Evolutionary conservation across 2,113 vertebrate genomes (phyloP), one percentile per base, ranked within the genome.

Genomic region (Forbesichthys papilliferus): DNA sequence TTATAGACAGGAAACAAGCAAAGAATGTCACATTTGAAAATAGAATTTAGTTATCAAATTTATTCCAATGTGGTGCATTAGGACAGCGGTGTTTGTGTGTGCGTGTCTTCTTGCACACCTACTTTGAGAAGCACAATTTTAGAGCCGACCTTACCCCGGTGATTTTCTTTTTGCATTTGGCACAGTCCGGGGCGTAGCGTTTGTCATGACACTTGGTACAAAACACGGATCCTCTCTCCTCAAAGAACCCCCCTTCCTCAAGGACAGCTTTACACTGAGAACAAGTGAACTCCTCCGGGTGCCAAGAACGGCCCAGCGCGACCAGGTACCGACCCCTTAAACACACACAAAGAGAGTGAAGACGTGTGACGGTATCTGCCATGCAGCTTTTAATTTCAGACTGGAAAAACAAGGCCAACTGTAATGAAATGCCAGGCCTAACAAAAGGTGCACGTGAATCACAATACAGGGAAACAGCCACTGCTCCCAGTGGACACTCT

Each of bases 141-240:
- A 42, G 11, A 64, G 68, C 49, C 7, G 62, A 48, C 49, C 93
- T 94, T 83, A 99, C 98, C 87, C 97, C 98, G 0, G 95, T 92
- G 82, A 99, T 99, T 87, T 91, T 98, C 93, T 98, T 97, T 91
- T 96, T 97, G 95, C 98, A 99, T 84, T 99, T 99, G 90, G 93
- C 95, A 0, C 98, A 99, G 93, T 88, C 96, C 12, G 98, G 97
- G 0, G 98, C 95, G 0, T 95, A 99, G 83, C 95, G 93, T 18
- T 93, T 93, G 66, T 98, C 96, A 0, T 99, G 94, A 89, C 97
- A 99, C 76, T 94, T 94, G 13, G 96, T 95, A 61, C 97, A 99
- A 87, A 95, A 98, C 85, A 99, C 92, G 5, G 96, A 93, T 27
- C 96, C 97, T 68, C 95, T 94, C 81, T 99, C 98, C 89, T 99